A percentile compares a stretch with the other conserved stretches of the same genome.
phyloP scores from a whole-genome alignment of 2,113 vertebrate genomes.

The Bubo scandiacus region DNA sequence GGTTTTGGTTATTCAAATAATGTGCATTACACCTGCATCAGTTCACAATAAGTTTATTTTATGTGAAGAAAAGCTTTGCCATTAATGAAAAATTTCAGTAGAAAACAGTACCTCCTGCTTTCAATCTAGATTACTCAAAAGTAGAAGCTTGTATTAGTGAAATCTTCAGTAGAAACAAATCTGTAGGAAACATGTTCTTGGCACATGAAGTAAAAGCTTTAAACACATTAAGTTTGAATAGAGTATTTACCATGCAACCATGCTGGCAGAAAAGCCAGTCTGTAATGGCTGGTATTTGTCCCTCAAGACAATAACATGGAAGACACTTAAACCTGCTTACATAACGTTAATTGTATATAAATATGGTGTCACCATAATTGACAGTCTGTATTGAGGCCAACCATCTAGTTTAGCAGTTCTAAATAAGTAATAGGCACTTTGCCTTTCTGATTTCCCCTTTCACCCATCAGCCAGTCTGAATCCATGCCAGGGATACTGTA shows the following conservation, averaged over 20 bases:
- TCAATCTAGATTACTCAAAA: slow-evolving; percentile 75
- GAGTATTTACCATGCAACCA: slow-evolving; percentile 77
- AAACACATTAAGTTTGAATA: slow-evolving; percentile 70
- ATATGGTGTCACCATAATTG: slow-evolving; percentile 74
- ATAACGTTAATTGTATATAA: slow-evolving; percentile 84
- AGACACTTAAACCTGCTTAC: slow-evolving; percentile 78
- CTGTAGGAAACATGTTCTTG: slow-evolving; percentile 77
- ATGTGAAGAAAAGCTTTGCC: slow-evolving; percentile 75
- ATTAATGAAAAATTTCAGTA: slow-evolving; percentile 81
- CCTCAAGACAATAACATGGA: slow-evolving; percentile 76
- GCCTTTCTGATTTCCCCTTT: slow-evolving; percentile 94
- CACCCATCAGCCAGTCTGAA: slow-evolving; percentile 98
- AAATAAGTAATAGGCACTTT: slow-evolving; percentile 99
- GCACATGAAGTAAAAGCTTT: slow-evolving; percentile 77
- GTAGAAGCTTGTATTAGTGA: slow-evolving; percentile 79
- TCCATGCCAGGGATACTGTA: slow-evolving; percentile 94
- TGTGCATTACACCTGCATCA: slow-evolving; percentile 27
- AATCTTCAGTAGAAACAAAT: slow-evolving; percentile 83
- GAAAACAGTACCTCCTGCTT: slow-evolving; percentile 78
- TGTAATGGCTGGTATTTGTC: slow-evolving; percentile 71
- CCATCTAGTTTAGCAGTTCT: slow-evolving; percentile 92
- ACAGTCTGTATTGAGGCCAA: slow-evolving; percentile 64
- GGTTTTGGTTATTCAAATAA: slow-evolving; percentile 68
- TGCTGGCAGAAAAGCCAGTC: slow-evolving; percentile 71
- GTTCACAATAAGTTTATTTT: slow-evolving; percentile 80